phyloP scores from a whole-genome alignment of 1,140 invertebrate genomes.

The Hyposmocoma kahamanoa region DNA sequence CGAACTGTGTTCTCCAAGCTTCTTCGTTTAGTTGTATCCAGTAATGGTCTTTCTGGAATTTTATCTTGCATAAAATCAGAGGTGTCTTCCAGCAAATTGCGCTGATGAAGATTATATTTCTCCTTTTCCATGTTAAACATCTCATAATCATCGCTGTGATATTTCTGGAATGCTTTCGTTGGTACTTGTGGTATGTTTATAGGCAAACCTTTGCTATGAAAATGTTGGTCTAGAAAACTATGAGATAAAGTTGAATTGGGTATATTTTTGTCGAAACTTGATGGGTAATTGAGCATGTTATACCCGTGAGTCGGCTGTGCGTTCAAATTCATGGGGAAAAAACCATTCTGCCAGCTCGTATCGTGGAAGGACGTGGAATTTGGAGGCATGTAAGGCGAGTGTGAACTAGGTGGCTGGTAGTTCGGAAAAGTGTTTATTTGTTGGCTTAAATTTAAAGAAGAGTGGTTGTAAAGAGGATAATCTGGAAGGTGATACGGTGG shows the following conservation, averaged over 20 bases:
- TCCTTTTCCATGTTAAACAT: not conserved
- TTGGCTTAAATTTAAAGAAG: constrained; percentile 30
- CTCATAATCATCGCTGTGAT: not conserved
- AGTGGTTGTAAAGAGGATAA: constrained; percentile 33
- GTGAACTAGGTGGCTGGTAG: constrained; percentile 35
- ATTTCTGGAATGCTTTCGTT: not conserved
- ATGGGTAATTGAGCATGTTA: constrained; percentile 21
- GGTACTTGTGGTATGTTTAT: constrained; percentile 26
- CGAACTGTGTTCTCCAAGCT: constrained; percentile 57
- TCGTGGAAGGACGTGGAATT: constrained; percentile 24
- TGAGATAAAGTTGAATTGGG: not conserved
- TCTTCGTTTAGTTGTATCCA: constrained; percentile 34
- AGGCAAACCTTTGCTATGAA: constrained; percentile 18
- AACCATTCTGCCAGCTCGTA: constrained; percentile 35
- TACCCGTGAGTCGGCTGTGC: constrained; percentile 26
- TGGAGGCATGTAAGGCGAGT: constrained; percentile 27
- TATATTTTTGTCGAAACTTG: constrained; percentile 17
- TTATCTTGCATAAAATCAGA: not conserved
- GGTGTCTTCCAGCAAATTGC: too few relatives aligned
- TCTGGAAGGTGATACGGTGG: constrained; percentile 34
- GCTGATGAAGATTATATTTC: not conserved
- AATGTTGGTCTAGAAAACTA: not conserved
- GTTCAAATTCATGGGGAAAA: constrained; percentile 51
- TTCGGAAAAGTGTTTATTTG: constrained; percentile 37
- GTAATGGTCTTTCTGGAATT: not conserved